phyloP scores from a whole-genome alignment of 2,797 vertebrate species.

The Otus scops region DNA sequence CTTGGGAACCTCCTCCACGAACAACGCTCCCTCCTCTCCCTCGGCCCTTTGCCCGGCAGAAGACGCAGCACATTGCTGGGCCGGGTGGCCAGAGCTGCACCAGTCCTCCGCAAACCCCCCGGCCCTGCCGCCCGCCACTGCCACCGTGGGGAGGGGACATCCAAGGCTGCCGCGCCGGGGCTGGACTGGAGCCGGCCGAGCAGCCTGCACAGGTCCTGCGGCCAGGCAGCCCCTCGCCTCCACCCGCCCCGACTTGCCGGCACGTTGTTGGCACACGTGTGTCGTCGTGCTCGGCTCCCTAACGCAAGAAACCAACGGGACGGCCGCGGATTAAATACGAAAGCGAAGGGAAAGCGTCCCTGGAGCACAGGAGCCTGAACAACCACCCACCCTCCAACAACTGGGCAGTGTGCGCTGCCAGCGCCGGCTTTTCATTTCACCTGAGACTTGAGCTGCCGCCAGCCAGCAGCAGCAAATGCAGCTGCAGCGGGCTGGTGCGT shows the following conservation, averaged over 20 bases:
- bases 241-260: accelerated
- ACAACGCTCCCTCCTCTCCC: background rate
- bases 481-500: accelerated
- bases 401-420: background rate
- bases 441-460: background rate
- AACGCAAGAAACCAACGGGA: background rate
- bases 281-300: accelerated
- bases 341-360: background rate
- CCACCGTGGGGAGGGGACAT: background rate
- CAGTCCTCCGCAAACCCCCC: background rate
- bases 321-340: background rate
- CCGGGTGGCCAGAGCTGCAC: background rate
- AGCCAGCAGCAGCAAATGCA: accelerated
- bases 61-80: accelerated
- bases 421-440: background rate
- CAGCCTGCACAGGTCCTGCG: background rate
- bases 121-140: background rate
- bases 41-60: background rate
- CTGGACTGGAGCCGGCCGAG: background rate
- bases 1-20: background rate
- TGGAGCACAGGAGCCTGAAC: background rate
- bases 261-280: accelerated
- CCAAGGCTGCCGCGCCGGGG: background rate
- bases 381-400: background rate
- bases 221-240: accelerated